These are phyloP conservation scores for Drosophila yooni DNA, from an alignment of 2,888 invertebrate species.

Conservation along the genomic window DNA sequence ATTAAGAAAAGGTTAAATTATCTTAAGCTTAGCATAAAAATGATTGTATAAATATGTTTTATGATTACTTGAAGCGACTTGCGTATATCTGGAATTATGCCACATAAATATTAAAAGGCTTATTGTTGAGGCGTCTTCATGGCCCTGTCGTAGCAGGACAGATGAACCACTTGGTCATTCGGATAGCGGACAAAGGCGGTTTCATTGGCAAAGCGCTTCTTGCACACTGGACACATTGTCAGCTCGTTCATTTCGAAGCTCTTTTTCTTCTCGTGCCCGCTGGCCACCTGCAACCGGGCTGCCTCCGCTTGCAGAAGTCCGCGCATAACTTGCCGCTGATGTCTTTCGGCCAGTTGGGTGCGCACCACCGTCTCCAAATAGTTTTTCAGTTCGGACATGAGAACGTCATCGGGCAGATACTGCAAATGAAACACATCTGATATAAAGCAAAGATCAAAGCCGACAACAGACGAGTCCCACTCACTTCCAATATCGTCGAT, in stretches of 20 bases:
- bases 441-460: background rate
- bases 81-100: slow-evolving; percentile 30
- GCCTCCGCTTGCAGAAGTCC: slow-evolving; percentile 94
- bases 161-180: slow-evolving; percentile 96
- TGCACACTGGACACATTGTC: slow-evolving; percentile 95
- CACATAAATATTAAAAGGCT: slow-evolving; percentile 12
- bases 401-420: slow-evolving; percentile 92
- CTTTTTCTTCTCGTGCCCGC: slow-evolving; percentile 92
- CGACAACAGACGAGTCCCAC: background rate
- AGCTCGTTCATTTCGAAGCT: slow-evolving; percentile 94
- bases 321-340: slow-evolving; percentile 91
- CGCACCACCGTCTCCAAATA: slow-evolving; percentile 93
- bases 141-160: slow-evolving; percentile 90
- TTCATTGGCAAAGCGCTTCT: slow-evolving; percentile 96
- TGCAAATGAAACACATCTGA: slow-evolving; percentile 78
- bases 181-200: slow-evolving; percentile 97
- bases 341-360: slow-evolving; percentile 89
- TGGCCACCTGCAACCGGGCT: slow-evolving; percentile 91
- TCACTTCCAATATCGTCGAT: slow-evolving; percentile 87
- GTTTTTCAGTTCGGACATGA: slow-evolving; percentile 90
- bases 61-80: background rate
- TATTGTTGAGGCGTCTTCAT: slow-evolving; percentile 44
- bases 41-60: slow-evolving; percentile 5
- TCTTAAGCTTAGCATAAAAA: background rate
- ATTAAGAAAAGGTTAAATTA: slow-evolving; percentile 1